A percentile compares a stretch with the other conserved stretches of the same genome.
These are phyloP conservation scores for Drosophila rellima DNA, from an alignment of 2,888 invertebrate species.

Conservation along the genomic window DNA sequence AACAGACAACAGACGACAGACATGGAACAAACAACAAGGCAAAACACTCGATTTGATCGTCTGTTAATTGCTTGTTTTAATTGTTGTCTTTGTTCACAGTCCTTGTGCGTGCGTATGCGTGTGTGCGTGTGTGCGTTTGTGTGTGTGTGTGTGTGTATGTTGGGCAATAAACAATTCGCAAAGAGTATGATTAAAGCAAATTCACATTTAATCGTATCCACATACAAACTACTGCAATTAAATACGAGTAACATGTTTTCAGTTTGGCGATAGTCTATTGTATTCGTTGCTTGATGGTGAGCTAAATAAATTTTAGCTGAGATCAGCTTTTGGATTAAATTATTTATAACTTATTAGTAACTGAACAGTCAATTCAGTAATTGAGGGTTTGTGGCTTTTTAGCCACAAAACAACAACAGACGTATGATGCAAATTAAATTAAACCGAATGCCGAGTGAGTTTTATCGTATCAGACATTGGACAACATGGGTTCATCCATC, in stretches of 20 bases:
- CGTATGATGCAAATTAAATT: slow-evolving; percentile 2
- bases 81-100: slow-evolving; percentile 61
- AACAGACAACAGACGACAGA: slow-evolving; percentile 29
- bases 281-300: slow-evolving; percentile 10
- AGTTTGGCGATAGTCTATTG: slow-evolving; percentile 6
- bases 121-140: slow-evolving; percentile 6
- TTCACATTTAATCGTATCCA: slow-evolving; percentile 23
- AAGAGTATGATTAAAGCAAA: slow-evolving; percentile 42
- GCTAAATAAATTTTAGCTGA: slow-evolving; percentile 57
- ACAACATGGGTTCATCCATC: neutral
- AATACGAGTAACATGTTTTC: slow-evolving; percentile 5
- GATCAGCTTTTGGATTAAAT: slow-evolving; percentile 50
- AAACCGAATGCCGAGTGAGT: neutral
- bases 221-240: slow-evolving; percentile 13
- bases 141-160: slow-evolving; percentile 14
- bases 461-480: neutral
- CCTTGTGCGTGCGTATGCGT: slow-evolving; percentile 10
- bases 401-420: neutral
- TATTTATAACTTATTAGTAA: slow-evolving; percentile 56
- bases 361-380: slow-evolving; percentile 21
- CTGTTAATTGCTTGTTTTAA: slow-evolving; percentile 80
- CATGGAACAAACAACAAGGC: slow-evolving; percentile 49
- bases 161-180: slow-evolving; percentile 35
- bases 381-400: neutral
- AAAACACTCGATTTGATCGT: slow-evolving; percentile 75